Percentiles rank a stretch among this genome's conserved stretches.
phyloP scores from a whole-genome alignment of 2,797 vertebrate genomes.

The Crypturellus tataupa region DNA sequence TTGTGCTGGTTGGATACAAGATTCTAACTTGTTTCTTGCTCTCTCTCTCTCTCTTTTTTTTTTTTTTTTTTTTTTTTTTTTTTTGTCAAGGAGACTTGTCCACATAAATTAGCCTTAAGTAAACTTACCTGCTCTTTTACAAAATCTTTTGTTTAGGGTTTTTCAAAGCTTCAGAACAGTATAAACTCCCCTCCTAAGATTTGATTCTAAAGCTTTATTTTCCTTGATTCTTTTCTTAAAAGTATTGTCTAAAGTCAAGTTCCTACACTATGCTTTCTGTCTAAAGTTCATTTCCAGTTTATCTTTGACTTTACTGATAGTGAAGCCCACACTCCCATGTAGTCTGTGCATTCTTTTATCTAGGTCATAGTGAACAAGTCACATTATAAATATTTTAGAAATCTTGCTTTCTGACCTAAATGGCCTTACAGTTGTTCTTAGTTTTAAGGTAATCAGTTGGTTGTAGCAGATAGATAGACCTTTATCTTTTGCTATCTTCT shows the following conservation, averaged over 20 bases:
- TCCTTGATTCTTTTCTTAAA: not conserved
- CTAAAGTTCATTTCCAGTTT: conserved; percentile 11
- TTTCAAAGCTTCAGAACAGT: not conserved
- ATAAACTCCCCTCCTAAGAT: not conserved
- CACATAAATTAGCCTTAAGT: not conserved
- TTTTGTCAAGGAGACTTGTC: too few species aligned
- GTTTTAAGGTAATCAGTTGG: not conserved
- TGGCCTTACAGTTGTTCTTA: not conserved
- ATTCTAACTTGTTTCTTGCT: not conserved
- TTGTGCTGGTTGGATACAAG: not conserved
- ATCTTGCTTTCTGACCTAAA: conserved; percentile 2
- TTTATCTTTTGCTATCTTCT: not conserved
- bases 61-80: too few species aligned
- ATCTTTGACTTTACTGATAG: not conserved
- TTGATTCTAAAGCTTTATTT: not conserved
- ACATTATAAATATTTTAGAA: conserved; percentile 49
- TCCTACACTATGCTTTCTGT: not conserved
- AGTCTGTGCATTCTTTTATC: not conserved
- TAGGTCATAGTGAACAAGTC: conserved; percentile 2
- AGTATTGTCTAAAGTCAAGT: not conserved
- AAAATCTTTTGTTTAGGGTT: not conserved
- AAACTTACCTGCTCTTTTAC: not conserved
- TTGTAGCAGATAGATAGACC: not conserved
- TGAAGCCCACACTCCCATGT: not conserved
- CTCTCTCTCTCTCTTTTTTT: accelerated